Percentiles rank a stretch among this genome's conserved stretches.
phyloP scores from a whole-genome alignment of 2,113 vertebrate species.

The Euleptes europaea region DNA sequence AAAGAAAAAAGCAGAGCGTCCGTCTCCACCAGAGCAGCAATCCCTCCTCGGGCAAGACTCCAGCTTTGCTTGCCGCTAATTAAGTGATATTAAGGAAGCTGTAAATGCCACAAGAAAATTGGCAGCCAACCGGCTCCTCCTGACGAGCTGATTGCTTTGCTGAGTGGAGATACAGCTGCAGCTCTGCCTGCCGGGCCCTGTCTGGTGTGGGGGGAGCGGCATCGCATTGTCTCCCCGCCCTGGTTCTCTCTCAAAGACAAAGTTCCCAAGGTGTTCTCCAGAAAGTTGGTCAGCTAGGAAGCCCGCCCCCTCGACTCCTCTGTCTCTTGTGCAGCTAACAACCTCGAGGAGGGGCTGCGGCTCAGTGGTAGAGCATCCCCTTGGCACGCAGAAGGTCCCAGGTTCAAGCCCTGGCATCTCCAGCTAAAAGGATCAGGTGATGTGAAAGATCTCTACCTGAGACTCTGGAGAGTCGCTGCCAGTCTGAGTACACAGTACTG shows the following conservation, averaged over 20 bases:
- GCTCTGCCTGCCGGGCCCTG: neutral
- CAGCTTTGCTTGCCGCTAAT: conserved; percentile 70
- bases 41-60: conserved; percentile 55
- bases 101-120: conserved; percentile 61
- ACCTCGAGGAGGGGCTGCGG: too few relatives aligned
- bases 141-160: conserved; percentile 48
- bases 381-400: too few relatives aligned
- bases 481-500: too few relatives aligned
- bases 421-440: too few relatives aligned
- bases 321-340: too few relatives aligned
- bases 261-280: neutral
- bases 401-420: too few relatives aligned
- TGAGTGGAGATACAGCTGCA: conserved; percentile 56
- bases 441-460: too few relatives aligned
- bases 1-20: conserved; percentile 2
- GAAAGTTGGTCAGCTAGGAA: neutral
- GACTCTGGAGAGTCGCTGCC: too few relatives aligned
- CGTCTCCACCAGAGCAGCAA: conserved; percentile 38
- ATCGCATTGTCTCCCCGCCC: neutral
- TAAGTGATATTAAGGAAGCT: conserved; percentile 65
- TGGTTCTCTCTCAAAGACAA: neutral
- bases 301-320: neutral
- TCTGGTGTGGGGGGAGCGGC: neutral
- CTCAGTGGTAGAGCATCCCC: too few relatives aligned
- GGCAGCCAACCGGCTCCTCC: conserved; percentile 61